These are phyloP conservation scores for Listrodromus nycthemerus DNA, from an alignment of 2,888 invertebrate species.

Conservation along the genomic window DNA sequence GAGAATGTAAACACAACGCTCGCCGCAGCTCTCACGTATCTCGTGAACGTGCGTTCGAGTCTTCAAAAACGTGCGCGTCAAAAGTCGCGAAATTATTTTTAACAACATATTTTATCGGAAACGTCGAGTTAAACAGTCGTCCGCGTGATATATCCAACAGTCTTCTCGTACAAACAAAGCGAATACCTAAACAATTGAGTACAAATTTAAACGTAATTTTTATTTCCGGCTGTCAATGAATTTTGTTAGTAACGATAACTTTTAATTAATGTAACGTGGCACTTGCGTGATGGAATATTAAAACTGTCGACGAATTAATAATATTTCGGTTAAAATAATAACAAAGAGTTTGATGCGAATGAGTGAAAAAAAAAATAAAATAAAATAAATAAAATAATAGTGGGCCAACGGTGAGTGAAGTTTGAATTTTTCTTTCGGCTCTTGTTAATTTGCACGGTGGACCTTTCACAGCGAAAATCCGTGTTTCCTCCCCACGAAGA, in stretches of 20 bases:
- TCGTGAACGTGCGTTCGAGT: constrained; percentile 17
- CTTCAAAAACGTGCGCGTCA: constrained; percentile 20
- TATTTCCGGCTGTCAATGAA: not conserved
- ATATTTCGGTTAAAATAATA: not conserved
- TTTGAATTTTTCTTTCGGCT: not conserved
- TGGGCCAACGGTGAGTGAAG: constrained; percentile 5
- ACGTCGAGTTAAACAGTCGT: constrained; percentile 8
- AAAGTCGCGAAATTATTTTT: not conserved
- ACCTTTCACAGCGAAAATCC: constrained; percentile 14
- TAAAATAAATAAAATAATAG: not conserved
- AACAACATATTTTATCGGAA: constrained; percentile 2
- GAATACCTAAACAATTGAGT: not conserved
- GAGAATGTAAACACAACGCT: constrained; percentile 60
- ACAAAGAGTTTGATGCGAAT: not conserved
- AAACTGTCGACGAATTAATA: not conserved
- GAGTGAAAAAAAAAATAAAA: not conserved
- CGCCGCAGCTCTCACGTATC: not conserved
- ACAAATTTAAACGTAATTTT: not conserved
- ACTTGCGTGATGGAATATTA: constrained; percentile 3
- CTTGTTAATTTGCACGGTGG: constrained; percentile 16
- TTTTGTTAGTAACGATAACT: not conserved
- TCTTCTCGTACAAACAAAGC: not conserved
- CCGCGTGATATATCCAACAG: constrained; percentile 1
- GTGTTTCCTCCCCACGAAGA: not conserved
- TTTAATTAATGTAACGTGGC: constrained; percentile 3